These are phyloP conservation scores for Aurelia sp. DNA, from an alignment of 30 jellyfish, hydroid and myxozoan genomes.

Conservation along the genomic window DNA sequence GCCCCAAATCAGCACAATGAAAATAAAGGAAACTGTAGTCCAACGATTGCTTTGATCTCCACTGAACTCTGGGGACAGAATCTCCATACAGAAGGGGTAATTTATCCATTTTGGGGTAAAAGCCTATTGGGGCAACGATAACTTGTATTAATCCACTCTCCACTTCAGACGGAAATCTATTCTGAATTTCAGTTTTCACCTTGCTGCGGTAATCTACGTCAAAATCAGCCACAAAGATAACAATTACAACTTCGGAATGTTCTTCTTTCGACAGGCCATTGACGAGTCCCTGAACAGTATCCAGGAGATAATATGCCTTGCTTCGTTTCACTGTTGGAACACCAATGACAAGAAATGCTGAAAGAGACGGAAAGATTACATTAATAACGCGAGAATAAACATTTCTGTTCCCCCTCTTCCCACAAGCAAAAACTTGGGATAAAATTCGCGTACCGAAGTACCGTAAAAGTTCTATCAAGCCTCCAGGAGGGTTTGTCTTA, in stretches of 20 bases:
- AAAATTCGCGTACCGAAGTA: too few species aligned
- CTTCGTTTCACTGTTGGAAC: constrained; percentile 83
- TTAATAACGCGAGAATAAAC: too few species aligned
- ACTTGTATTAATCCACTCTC: constrained; percentile 70
- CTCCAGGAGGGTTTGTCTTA: too few species aligned
- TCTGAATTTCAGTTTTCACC: constrained; percentile 37
- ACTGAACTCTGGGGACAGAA: constrained; percentile 65
- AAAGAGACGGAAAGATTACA: not conserved
- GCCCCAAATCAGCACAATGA: constrained; percentile 77
- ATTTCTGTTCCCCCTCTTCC: too few species aligned
- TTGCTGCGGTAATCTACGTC: constrained; percentile 42
- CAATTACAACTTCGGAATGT: constrained; percentile 69
- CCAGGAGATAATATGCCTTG: constrained; percentile 76
- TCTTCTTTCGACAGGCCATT: constrained; percentile 42
- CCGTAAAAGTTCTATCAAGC: too few species aligned
- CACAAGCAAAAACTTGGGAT: too few species aligned
- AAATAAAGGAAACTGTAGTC: constrained; percentile 87
- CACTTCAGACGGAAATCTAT: constrained; percentile 61
- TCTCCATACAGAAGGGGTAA: constrained; percentile 88
- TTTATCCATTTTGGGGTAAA: constrained; percentile 72
- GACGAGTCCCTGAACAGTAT: constrained; percentile 69
- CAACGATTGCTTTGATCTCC: constrained; percentile 97
- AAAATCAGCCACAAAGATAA: constrained; percentile 76
- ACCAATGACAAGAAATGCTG: constrained; percentile 83
- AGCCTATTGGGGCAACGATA: constrained; percentile 55